Evolutionary conservation across 2,113 vertebrate genomes (phyloP).

Genomic region (Bostrychus sinensis): DNA sequence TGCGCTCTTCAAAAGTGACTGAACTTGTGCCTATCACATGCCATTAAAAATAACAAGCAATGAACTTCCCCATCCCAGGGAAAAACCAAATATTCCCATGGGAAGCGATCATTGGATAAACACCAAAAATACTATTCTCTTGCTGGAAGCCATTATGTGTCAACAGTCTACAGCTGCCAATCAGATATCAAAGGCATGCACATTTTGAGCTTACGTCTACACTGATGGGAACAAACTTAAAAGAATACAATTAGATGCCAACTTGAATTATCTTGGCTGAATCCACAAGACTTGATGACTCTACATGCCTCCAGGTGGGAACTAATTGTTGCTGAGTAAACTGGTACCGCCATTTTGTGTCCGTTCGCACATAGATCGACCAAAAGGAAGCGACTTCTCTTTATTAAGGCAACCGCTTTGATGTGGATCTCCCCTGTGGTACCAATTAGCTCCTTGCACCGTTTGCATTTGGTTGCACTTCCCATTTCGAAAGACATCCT

Average conservation of each 20-base stretch:
- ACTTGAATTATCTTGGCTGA: too few species aligned
- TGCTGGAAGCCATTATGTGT: not conserved
- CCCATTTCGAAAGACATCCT: slow-evolving; percentile 55
- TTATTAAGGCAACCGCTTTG: slow-evolving; percentile 62
- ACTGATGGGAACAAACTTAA: not conserved
- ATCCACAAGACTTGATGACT: not conserved
- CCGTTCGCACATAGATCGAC: slow-evolving; percentile 25
- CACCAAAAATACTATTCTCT: not conserved
- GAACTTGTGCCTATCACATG: too few species aligned
- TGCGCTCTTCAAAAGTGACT: not conserved
- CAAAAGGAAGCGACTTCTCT: slow-evolving; percentile 43
- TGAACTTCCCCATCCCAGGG: not conserved
- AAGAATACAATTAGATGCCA: not conserved
- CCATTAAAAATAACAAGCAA: too few species aligned
- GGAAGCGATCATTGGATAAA: not conserved
- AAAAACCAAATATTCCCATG: not conserved
- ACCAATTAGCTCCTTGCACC: slow-evolving; percentile 64
- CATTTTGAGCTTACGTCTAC: not conserved
- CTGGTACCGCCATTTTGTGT: slow-evolving; percentile 45
- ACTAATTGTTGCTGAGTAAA: not conserved
- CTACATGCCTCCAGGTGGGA: not conserved
- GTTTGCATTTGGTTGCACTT: slow-evolving; percentile 57
- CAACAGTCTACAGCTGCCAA: not conserved
- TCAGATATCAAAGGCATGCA: not conserved
- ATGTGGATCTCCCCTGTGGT: slow-evolving; percentile 65